Evolutionary conservation across 2,797 vertebrate genomes (phyloP).

Genomic region (Gymnodraco acuticeps): DNA sequence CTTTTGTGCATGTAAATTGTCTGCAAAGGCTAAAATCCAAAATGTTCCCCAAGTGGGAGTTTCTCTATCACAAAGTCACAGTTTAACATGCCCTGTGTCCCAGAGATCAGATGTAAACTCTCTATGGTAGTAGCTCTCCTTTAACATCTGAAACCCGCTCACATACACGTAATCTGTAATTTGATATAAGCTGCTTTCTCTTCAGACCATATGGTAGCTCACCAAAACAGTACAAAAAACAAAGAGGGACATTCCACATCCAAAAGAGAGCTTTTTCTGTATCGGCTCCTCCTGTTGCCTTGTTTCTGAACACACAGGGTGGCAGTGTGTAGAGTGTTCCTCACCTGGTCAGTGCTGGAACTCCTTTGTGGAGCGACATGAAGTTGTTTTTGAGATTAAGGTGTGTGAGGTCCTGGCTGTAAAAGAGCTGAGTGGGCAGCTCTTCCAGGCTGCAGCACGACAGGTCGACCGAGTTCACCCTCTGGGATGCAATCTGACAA

Average conservation of each 20-base stretch:
- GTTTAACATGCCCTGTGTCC: not conserved
- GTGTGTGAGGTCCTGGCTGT: slow-evolving; percentile 98
- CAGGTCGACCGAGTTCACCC: slow-evolving; percentile 97
- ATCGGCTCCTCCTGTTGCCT: slow-evolving; percentile 5
- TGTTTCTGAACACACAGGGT: slow-evolving; percentile 2
- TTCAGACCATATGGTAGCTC: slow-evolving; percentile 43
- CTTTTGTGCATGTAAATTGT: no score
- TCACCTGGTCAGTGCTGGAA: slow-evolving; percentile 79
- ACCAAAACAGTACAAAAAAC: slow-evolving; percentile 6
- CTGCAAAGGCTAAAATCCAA: no score
- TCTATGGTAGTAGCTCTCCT: slow-evolving; percentile 39
- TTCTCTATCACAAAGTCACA: no score
- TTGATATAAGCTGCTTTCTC: slow-evolving; percentile 48
- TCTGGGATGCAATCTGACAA: slow-evolving; percentile 93
- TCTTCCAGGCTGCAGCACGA: slow-evolving; percentile 97
- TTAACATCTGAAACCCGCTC: slow-evolving; percentile 51
- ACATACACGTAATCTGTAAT: slow-evolving; percentile 46
- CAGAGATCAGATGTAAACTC: slow-evolving; percentile 46
- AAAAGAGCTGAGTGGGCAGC: slow-evolving; percentile 94
- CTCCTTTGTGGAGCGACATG: slow-evolving; percentile 73
- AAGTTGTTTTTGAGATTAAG: slow-evolving; percentile 97
- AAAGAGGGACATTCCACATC: slow-evolving; percentile 22
- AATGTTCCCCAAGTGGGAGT: no score
- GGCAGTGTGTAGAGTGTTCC: not conserved
- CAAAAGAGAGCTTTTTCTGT: slow-evolving; percentile 17